phyloP scores from a whole-genome alignment of 2,797 vertebrate species.

The Sebastes nivosus region DNA sequence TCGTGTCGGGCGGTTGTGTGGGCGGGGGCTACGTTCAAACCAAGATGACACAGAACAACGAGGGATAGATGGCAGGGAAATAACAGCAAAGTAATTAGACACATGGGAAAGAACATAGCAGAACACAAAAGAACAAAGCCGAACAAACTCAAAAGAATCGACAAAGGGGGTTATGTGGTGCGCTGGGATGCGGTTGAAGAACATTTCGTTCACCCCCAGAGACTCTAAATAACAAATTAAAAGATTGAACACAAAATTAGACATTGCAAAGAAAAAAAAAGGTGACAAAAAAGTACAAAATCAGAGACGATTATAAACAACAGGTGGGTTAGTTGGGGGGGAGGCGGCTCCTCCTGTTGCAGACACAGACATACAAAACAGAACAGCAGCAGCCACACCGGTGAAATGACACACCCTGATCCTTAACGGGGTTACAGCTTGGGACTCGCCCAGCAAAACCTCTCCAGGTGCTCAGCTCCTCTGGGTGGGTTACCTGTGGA shows the following conservation, averaged over 20 bases:
- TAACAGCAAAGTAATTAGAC: constrained; percentile 75
- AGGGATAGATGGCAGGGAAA: constrained; percentile 69
- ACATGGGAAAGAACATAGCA: constrained; percentile 70
- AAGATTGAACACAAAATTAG: constrained; percentile 64
- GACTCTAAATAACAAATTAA: constrained; percentile 58
- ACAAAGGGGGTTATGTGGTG: constrained; percentile 58
- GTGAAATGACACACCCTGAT: constrained; percentile 24
- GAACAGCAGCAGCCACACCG: constrained; percentile 53
- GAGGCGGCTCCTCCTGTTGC: constrained; percentile 32
- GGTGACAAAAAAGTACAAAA: constrained; percentile 53
- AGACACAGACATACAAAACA: constrained; percentile 41
- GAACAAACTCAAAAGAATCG: constrained; percentile 59
- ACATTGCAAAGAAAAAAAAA: constrained; percentile 54
- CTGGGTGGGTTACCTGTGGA: constrained; percentile 90
- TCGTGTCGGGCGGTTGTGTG: constrained; percentile 92
- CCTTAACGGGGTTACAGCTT: constrained; percentile 12
- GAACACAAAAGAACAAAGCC: constrained; percentile 70
- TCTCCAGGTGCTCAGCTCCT: constrained; percentile 42
- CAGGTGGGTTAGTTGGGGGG: constrained; percentile 58
- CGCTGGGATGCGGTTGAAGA: constrained; percentile 48
- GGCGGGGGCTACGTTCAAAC: constrained; percentile 89
- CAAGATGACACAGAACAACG: constrained; percentile 65
- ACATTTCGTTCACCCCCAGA: constrained; percentile 36
- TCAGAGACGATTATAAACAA: constrained; percentile 50
- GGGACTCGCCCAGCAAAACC: not conserved